Conservation (phyloP, 2,888 invertebrate species). For the Caenorhabditis doughertyi region DNA sequence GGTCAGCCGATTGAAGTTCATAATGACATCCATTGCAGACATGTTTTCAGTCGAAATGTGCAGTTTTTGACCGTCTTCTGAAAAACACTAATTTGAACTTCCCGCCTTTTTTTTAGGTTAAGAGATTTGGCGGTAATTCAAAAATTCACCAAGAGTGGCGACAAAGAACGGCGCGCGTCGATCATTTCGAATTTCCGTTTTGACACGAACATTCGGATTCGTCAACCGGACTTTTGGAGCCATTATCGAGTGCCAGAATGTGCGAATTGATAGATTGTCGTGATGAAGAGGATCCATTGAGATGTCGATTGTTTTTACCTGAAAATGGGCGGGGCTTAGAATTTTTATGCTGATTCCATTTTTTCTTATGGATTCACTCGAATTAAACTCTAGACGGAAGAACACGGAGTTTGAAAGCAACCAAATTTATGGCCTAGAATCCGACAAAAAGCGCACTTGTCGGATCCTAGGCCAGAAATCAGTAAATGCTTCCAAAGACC, state of each 20-base stretch:
- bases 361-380: too few species aligned
- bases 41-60: conserved; percentile 80
- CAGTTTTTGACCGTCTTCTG: conserved; percentile 77
- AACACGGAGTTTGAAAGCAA: too few species aligned
- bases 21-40: conserved; percentile 77
- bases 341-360: not conserved
- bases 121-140: too few species aligned
- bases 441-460: too few species aligned
- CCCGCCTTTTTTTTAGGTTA: not conserved
- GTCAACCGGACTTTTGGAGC: conserved; percentile 77
- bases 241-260: conserved; percentile 78
- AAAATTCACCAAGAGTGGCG: conserved; percentile 77
- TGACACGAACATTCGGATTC: conserved; percentile 75
- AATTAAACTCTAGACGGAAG: too few species aligned
- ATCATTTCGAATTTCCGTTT: conserved; percentile 78
- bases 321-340: too few species aligned
- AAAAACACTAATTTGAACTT: not conserved
- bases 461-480: too few species aligned
- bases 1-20: conserved; percentile 79
- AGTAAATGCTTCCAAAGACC: too few species aligned
- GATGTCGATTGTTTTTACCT: conserved; percentile 78
- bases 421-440: too few species aligned
- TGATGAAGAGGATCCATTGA: conserved; percentile 79
- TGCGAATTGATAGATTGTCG: conserved; percentile 75
- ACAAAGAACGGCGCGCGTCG: conserved; percentile 78